Conservation (phyloP, 2,113 vertebrate genomes). For the Leucoraja erinaceus region DNA sequence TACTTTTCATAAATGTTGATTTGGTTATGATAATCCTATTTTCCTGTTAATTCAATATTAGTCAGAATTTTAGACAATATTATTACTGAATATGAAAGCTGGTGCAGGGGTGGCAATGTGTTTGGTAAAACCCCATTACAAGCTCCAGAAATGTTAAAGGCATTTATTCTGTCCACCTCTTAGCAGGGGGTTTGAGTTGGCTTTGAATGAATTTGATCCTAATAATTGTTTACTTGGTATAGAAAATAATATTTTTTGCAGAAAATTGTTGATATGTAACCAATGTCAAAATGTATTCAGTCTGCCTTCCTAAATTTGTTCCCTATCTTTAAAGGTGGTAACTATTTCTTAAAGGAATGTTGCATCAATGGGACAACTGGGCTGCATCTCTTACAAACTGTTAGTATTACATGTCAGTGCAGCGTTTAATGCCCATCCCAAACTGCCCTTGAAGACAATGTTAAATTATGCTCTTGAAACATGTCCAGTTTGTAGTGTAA, state of each 20-base stretch:
- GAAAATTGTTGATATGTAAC: not conserved
- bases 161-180: not conserved
- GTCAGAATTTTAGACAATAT: not conserved
- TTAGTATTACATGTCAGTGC: not conserved
- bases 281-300: not conserved
- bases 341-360: not conserved
- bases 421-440: not conserved
- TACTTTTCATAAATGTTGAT: not conserved
- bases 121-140: not conserved
- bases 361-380: not conserved
- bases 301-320: not conserved
- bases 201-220: not conserved
- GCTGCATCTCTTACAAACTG: not conserved
- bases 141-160: not conserved
- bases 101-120: not conserved
- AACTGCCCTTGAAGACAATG: too few species aligned
- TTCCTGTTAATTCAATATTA: not conserved
- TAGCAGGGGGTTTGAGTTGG: not conserved
- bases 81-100: not conserved
- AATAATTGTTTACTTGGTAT: not conserved
- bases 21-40: not conserved
- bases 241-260: not conserved
- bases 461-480: too few species aligned
- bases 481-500: too few species aligned
- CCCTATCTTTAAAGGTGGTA: not conserved